Evolutionary conservation across 2,113 vertebrate genomes (phyloP), one percentile per base, ranked within the genome.

Genomic region (Osmerus mordax): DNA sequence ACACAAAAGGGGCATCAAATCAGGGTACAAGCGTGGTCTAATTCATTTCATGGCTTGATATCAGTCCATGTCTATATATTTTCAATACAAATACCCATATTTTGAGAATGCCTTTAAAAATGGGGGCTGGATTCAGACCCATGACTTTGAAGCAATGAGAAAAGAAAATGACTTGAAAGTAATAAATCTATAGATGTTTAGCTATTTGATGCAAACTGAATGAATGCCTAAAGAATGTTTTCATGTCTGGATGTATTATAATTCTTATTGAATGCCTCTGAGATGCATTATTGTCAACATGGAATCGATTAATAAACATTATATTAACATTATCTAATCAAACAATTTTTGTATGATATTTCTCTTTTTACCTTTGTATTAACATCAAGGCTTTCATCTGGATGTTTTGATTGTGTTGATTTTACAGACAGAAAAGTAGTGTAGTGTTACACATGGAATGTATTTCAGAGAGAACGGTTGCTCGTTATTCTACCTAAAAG

Each of bases 201-300:
- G 84, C 67, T 41, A 76, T 74, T 74, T 79, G 73, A 82, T 84
- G 82, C 81, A 78, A 80, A 79, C 70, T 51, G 81, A 86, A 81
- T 73, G 83, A 85, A 89, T 90, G 85, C 82, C 72, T 74, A 15
- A 70, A 78, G 73, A 86, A 83, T 83, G 82, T 85, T 88, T 87
- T 87, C 78, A 69, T 85, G 84, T 83, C 16, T 78, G 74, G 78
- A 87, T 86, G 78, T 55, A 80, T 83, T 87, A 85, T 73, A 87
- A 81, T 25, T 67, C 51, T 41, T 14, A 36, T 60, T 21, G 78
- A 89, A 65, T 88, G 82, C 81, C 83, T 67, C 76, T 84, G 66
- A 84, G 81, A 81, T 83, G 74, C 76, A 67, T 29, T 29, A 81
- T 83, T 53, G 60, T 79, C 51, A 79, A 83, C 79, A 56, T 84